A percentile compares a stretch with the other conserved stretches of the same genome.
Evolutionary conservation across 2,888 invertebrate species (phyloP).

Genomic region (Cheilosia urbana): DNA sequence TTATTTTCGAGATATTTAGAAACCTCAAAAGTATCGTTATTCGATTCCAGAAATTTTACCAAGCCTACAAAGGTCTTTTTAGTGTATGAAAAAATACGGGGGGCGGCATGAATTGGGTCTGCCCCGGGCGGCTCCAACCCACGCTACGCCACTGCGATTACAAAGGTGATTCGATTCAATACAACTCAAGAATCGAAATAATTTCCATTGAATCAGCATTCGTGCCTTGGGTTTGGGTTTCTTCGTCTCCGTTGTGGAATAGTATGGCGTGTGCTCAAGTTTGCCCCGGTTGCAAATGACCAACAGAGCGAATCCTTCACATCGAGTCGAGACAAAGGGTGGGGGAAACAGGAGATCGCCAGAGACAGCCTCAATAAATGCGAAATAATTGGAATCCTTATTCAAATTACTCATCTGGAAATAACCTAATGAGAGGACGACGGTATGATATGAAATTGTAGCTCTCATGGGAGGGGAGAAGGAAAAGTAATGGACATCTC

Average conservation of each 20-base stretch:
- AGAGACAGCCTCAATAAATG: constrained; percentile 28
- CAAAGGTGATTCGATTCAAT: constrained; percentile 5
- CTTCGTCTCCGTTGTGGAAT: not conserved
- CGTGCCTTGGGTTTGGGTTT: not conserved
- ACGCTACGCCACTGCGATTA: no score
- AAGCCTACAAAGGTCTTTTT: no score
- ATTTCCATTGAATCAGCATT: not conserved
- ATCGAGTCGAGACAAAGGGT: not conserved
- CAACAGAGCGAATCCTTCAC: constrained; percentile 7
- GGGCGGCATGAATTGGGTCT: no score
- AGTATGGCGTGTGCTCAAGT: not conserved
- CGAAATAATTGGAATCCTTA: constrained; percentile 53
- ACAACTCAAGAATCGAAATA: not conserved
- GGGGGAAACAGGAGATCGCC: not conserved
- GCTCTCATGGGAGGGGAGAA: not conserved
- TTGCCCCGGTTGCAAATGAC: constrained; percentile 16
- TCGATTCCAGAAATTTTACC: no score
- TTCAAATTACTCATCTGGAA: constrained; percentile 39
- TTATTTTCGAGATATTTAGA: no score
- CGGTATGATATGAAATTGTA: constrained; percentile 18
- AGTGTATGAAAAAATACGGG: no score
- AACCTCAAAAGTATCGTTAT: no score
- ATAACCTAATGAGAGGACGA: constrained; percentile 20
- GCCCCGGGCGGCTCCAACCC: no score
- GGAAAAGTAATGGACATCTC: not conserved